Percentiles rank a stretch among this genome's conserved stretches.
phyloP scores from a whole-genome alignment of 1,140 invertebrate genomes.

The Scaptomyza hsui region DNA sequence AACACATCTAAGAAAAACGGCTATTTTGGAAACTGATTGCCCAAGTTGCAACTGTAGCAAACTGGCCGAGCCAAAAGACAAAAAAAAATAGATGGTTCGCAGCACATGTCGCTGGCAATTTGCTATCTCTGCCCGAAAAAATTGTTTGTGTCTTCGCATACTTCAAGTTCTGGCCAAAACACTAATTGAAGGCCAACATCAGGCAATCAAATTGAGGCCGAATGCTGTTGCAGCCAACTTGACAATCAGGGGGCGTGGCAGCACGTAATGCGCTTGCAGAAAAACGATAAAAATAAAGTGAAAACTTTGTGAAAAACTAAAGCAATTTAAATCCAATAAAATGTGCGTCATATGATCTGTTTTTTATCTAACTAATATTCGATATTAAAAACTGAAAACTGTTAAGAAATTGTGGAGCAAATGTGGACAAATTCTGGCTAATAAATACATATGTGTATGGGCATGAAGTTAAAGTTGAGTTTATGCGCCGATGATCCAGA shows the following conservation, averaged over 20 bases:
- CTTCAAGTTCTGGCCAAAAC: constrained; percentile 50
- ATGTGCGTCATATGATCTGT: no score
- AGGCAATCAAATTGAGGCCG: constrained; percentile 14
- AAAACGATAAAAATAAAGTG: constrained; percentile 5
- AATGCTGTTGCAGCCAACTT: neutral
- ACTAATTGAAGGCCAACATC: constrained; percentile 70
- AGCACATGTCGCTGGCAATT: constrained; percentile 68
- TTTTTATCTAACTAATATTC: no score
- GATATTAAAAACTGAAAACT: no score
- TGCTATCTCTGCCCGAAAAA: constrained; percentile 47
- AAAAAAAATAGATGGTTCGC: constrained; percentile 13
- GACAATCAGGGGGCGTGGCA: constrained; percentile 28
- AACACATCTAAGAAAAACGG: neutral
- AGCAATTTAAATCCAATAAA: neutral
- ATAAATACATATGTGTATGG: neutral
- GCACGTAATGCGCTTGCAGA: constrained; percentile 14
- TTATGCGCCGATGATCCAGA: constrained; percentile 61
- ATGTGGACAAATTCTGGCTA: neutral
- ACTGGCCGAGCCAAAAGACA: constrained; percentile 1
- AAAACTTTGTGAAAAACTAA: neutral
- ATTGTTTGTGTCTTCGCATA: constrained; percentile 60
- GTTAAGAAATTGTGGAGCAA: no score
- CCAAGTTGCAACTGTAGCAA: constrained; percentile 29
- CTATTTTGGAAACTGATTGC: constrained; percentile 41
- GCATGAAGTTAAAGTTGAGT: neutral